Evolutionary conservation across 2,797 vertebrate species (phyloP).

Genomic region (Chiroxiphia lanceolata): DNA sequence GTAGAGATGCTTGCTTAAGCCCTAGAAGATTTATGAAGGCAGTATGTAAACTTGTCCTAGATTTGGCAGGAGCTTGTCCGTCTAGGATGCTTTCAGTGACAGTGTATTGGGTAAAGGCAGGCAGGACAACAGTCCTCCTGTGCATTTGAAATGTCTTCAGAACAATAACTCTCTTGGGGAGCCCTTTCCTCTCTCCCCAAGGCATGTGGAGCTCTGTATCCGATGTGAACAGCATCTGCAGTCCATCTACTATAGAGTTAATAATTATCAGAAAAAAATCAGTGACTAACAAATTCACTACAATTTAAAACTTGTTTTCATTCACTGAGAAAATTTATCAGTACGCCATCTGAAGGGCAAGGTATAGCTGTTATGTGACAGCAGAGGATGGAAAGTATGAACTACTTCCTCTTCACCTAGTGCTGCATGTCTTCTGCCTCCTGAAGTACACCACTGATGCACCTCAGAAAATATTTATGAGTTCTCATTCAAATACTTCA

Average conservation of each 20-base stretch:
- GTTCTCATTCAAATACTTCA: conserved; percentile 62
- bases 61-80: neutral
- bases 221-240: neutral
- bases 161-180: neutral
- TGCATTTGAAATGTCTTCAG: neutral
- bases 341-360: neutral
- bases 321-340: neutral
- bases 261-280: neutral
- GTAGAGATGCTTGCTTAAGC: neutral
- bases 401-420: neutral
- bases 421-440: neutral
- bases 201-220: neutral
- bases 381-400: neutral
- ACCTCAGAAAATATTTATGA: conserved; percentile 68
- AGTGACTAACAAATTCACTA: neutral
- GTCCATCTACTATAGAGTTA: neutral
- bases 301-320: neutral
- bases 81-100: neutral
- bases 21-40: neutral
- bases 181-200: neutral
- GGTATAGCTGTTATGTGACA: neutral
- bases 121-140: neutral
- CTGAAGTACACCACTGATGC: neutral
- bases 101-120: accelerated
- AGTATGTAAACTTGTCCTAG: neutral